A percentile compares a stretch with the other conserved stretches of the same genome.
phyloP scores from a whole-genome alignment of 2,113 vertebrate genomes.

The Tichodroma muraria region DNA sequence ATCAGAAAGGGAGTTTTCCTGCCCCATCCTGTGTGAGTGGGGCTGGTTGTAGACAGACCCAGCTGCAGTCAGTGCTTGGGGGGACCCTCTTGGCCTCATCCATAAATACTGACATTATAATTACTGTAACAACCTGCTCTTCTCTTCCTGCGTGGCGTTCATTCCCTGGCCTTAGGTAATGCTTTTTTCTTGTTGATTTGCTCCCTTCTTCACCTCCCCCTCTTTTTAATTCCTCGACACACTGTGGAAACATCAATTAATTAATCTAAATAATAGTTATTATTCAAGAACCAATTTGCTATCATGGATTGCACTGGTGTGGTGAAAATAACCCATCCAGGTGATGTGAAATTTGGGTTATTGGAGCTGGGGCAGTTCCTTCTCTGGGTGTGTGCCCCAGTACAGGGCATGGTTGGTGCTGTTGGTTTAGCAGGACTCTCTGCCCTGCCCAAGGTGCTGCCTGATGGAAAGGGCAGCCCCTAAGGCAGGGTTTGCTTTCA shows the following conservation, averaged over 20 bases:
- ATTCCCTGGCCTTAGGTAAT: not conserved
- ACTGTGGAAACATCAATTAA: not conserved
- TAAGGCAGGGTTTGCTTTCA: not conserved
- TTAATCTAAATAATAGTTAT: not conserved
- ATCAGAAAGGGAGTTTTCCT: not conserved
- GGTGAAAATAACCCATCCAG: not conserved
- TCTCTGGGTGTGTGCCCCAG: not conserved
- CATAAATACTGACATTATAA: not conserved
- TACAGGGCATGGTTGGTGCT: fast-evolving
- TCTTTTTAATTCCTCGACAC: not conserved
- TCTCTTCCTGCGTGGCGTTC: not conserved
- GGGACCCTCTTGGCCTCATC: not conserved
- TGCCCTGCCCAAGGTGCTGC: not conserved
- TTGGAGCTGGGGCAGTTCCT: not conserved
- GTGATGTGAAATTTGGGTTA: not conserved
- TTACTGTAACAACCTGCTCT: not conserved
- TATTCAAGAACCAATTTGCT: not conserved
- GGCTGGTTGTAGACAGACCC: not conserved
- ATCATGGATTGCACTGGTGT: not conserved
- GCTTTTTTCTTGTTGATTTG: not conserved
- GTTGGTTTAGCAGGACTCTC: not conserved
- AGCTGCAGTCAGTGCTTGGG: not conserved
- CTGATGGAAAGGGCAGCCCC: not conserved
- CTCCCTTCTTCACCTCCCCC: not conserved
- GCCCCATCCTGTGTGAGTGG: not conserved